Percentiles rank a stretch among this genome's conserved stretches.
These are phyloP conservation scores for Galagoides demidoff DNA, from an alignment of 2,797 vertebrate genomes.

Conservation along the genomic window DNA sequence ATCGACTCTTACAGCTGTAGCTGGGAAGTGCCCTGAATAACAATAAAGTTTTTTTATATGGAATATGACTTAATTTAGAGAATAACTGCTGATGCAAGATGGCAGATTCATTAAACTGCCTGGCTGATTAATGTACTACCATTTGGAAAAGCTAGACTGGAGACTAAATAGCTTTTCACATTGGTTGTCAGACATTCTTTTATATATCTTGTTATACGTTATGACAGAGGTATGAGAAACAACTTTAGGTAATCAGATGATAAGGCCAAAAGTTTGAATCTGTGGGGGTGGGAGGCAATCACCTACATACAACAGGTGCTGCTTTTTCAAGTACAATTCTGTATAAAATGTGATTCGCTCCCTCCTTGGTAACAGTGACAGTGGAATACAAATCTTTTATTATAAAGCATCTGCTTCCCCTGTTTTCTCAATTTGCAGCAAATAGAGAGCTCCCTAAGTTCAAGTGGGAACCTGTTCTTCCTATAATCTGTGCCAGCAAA, in stretches of 20 bases:
- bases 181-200: conserved; percentile 71
- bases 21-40: conserved; percentile 81
- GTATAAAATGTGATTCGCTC: not conserved
- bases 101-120: conserved; percentile 82
- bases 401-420: not conserved
- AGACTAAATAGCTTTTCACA: conserved; percentile 61
- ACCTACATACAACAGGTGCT: not conserved
- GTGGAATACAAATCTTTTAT: conserved; percentile 40
- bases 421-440: not conserved
- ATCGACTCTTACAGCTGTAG: conserved; percentile 83
- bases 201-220: conserved; percentile 67
- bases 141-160: conserved; percentile 60
- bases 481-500: not conserved
- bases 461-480: conserved; percentile 30
- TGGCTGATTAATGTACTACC: conserved; percentile 77
- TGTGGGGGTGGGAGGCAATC: not conserved
- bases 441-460: conserved; percentile 20
- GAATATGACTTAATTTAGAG: conserved; percentile 84
- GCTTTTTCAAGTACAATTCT: conserved; percentile 30
- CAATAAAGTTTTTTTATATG: conserved; percentile 80
- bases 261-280: conserved; percentile 48
- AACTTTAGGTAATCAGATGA: conserved; percentile 65
- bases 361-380: not conserved
- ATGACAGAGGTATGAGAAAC: conserved; percentile 57
- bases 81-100: conserved; percentile 79